Base-by-base conservation (phyloP, 1,140 invertebrate genomes). In the Odontomachus brunneus region DNA sequence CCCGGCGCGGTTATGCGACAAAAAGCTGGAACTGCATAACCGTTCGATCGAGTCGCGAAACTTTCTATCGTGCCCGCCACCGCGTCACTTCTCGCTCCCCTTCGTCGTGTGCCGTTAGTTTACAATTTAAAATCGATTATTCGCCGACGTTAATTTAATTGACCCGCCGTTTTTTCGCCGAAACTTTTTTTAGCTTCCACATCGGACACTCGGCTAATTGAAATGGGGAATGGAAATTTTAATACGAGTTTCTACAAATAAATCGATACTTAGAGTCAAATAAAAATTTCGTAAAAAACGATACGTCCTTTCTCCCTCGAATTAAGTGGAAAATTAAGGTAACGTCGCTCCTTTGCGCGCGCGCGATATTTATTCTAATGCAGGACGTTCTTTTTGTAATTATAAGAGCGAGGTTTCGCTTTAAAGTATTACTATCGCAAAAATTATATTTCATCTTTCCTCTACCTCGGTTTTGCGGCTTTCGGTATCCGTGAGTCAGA, bases 21-120 rank as follows among this genome's bases (percentile, higher is more conserved):
- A 76, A 62, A 76, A 76, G 49, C 29, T 1, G 11, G 38, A 76
- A 76, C 49, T 66, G 19, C 62, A 55, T 66, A 76, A 76, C 53
- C 62, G 48, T 65, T 33, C 60, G 44, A 75, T 65, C 44, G 60
- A 75, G 44, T 44, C 65, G 33, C 14, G 14, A 74, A 65, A 75
- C 73, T 75, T 75, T 65, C 44, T 65, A 75, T 53, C 33, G 44
- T 63, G 22, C 17, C 17, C 24, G 22, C n/a, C 24, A 15, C n/a
- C 4, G 24, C 17, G 51, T 38, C n/a, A 57, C 17, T 17, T 57
- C 3, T 65, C 29, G 17, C 19, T 22, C n/a, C 19, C 4, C 26
- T 19, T 51, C 73, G 9, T 17, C 2, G 14, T 17, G 14, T 14
- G 19, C 48, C 15, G 12, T 72, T 60, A 71, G 72, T 72, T 81